Conservation (phyloP, 37 sponge, comb jelly and placozoan genomes). For the Cliona cf. orientalis region DNA sequence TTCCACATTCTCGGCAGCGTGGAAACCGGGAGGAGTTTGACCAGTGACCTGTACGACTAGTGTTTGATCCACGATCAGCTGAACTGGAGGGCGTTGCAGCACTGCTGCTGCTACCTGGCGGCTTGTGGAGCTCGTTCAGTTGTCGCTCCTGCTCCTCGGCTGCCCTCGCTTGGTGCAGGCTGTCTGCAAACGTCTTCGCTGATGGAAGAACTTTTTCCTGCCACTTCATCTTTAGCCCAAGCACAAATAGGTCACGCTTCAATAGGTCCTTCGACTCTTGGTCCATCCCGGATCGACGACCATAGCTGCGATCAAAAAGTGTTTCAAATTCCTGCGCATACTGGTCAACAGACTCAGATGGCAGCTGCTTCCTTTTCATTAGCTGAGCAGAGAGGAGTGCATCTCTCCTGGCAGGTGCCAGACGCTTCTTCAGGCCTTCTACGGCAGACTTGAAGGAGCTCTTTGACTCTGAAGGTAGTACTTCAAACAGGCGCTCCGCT, state of each 20-base stretch:
- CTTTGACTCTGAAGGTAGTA: conserved; percentile 3
- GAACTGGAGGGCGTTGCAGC: no score
- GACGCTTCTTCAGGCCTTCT: conserved; percentile 9
- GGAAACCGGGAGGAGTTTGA: no score
- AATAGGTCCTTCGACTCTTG: not conserved
- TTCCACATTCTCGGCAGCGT: no score
- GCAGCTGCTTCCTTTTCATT: conserved; percentile 13
- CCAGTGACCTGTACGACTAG: no score
- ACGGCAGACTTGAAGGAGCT: not conserved
- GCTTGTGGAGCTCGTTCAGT: conserved; percentile 6
- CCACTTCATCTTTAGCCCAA: conserved; percentile 38
- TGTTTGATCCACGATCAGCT: no score
- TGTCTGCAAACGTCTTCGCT: conserved; percentile 26
- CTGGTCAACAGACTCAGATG: conserved; percentile 6
- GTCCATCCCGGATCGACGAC: conserved; percentile 25
- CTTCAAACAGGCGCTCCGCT: conserved; percentile 22
- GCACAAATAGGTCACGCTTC: conserved; percentile 39
- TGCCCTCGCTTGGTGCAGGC: conserved; percentile 31
- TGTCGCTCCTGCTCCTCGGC: conserved; percentile 43
- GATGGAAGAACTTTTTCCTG: conserved; percentile 40
- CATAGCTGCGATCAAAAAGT: conserved; percentile 46
- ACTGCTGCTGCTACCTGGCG: not conserved
- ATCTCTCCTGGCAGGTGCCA: conserved; percentile 22
- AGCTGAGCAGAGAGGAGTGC: conserved; percentile 26
- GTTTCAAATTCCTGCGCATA: conserved; percentile 24